Conservation (phyloP, 2,113 vertebrate genomes). For the Nothobranchius furzeri region DNA sequence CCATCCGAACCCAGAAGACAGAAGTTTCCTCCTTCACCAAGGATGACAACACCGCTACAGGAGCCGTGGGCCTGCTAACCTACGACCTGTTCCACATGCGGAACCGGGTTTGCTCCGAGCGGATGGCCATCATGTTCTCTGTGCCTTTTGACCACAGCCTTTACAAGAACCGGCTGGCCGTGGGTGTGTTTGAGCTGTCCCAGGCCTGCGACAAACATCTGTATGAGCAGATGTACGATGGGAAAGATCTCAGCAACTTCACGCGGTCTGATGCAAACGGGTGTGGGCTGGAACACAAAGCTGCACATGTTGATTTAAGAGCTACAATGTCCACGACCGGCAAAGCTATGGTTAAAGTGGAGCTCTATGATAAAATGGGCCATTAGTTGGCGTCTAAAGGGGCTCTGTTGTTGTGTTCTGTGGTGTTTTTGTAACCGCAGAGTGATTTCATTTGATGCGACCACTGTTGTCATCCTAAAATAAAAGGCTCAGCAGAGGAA, state of each 20-base stretch:
- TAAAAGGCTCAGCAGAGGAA: constrained; percentile 33
- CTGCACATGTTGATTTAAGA: constrained; percentile 41
- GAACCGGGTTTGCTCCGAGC: constrained; percentile 48
- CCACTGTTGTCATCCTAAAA: constrained; percentile 21
- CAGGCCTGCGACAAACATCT: constrained; percentile 66
- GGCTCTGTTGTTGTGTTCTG: constrained; percentile 7
- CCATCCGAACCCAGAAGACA: constrained; percentile 39
- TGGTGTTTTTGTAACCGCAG: constrained; percentile 11
- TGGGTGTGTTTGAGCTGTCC: constrained; percentile 58
- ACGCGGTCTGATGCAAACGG: constrained; percentile 42
- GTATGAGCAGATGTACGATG: constrained; percentile 71
- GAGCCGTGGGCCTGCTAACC: constrained; percentile 72
- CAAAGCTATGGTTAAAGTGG: constrained; percentile 75
- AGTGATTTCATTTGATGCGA: constrained; percentile 43
- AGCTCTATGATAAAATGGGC: constrained; percentile 73
- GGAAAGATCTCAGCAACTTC: constrained; percentile 61
- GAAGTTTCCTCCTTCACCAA: constrained; percentile 79
- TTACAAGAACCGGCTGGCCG: constrained; percentile 69
- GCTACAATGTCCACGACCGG: constrained; percentile 75
- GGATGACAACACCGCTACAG: constrained; percentile 68
- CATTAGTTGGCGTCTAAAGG: constrained; percentile 6
- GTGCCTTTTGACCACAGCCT: constrained; percentile 71
- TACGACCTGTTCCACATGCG: constrained; percentile 75
- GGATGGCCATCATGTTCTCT: constrained; percentile 75
- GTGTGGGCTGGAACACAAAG: constrained; percentile 46